A percentile compares a stretch with the other conserved stretches of the same genome.
Conservation (phyloP, 64 coral and sea anemone genomes). For the Platygyra sinensis region DNA sequence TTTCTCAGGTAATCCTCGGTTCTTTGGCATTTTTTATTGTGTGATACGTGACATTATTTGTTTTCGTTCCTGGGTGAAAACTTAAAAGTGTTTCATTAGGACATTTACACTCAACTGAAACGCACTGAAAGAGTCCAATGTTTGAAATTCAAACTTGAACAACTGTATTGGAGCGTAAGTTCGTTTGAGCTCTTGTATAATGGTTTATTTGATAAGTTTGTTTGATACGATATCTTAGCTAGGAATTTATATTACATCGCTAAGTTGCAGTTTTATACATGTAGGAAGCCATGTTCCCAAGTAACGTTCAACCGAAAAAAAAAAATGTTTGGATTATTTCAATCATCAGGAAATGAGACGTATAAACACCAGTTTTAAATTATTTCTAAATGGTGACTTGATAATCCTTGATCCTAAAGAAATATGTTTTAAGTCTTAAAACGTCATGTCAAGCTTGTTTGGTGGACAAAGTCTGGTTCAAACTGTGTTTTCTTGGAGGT, state of each 20-base stretch:
- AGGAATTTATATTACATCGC: neutral
- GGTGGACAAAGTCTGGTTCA: neutral
- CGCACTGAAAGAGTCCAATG: no score
- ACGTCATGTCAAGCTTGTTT: neutral
- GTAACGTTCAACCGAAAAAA: neutral
- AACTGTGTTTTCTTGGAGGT: neutral
- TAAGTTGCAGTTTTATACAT: neutral
- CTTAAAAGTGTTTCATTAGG: neutral
- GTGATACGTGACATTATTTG: neutral
- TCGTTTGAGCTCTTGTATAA: neutral
- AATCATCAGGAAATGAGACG: neutral
- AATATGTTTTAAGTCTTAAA: neutral
- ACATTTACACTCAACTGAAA: neutral
- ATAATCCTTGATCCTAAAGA: no score
- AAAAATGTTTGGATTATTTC: neutral
- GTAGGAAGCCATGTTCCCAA: neutral
- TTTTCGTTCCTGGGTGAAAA: neutral
- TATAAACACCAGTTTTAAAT: no score
- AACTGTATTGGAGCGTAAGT: neutral
- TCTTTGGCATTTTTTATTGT: neutral
- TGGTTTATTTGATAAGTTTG: no score
- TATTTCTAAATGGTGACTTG: no score
- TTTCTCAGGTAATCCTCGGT: slow-evolving; percentile 74
- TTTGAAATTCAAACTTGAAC: no score
- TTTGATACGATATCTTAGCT: neutral